A percentile compares a stretch with the other conserved stretches of the same genome.
Evolutionary conservation across 2,888 invertebrate genomes (phyloP).

Genomic region (Tenthredo scrophulariae): DNA sequence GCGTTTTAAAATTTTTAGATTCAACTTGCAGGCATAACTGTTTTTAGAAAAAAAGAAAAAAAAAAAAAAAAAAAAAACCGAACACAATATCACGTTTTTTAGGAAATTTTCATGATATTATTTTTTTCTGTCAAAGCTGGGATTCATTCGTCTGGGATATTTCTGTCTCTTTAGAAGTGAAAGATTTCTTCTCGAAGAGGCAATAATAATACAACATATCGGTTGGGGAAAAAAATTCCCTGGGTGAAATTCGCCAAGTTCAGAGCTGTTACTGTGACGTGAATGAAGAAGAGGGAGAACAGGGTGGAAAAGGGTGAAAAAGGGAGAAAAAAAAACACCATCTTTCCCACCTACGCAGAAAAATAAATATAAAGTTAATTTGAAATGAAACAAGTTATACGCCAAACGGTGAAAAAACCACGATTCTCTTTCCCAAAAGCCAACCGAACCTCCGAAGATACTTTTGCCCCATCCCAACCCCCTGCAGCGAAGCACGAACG

Average conservation of each 20-base stretch:
- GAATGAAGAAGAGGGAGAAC: neutral
- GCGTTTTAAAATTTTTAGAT: too few species aligned
- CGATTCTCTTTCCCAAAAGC: neutral
- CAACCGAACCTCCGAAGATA: slow-evolving; percentile 10
- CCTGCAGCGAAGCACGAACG: neutral
- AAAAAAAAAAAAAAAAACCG: too few species aligned
- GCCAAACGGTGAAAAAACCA: neutral
- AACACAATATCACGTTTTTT: too few species aligned
- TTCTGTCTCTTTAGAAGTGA: neutral
- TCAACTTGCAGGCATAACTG: neutral
- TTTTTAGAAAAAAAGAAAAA: too few species aligned
- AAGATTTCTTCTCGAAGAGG: neutral
- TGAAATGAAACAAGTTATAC: neutral
- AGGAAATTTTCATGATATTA: too few species aligned
- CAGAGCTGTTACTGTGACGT: neutral
- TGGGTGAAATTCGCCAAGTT: neutral
- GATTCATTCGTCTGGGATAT: neutral
- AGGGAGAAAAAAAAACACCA: neutral
- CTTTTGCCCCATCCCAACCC: neutral
- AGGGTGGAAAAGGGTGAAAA: neutral
- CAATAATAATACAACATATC: neutral
- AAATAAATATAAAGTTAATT: neutral
- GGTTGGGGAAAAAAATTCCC: neutral
- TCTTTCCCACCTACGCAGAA: neutral
- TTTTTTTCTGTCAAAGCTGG: neutral